A percentile compares a stretch with the other conserved stretches of the same genome.
phyloP scores from a whole-genome alignment of 2,888 invertebrate species.

The Oeneis ivallda region DNA sequence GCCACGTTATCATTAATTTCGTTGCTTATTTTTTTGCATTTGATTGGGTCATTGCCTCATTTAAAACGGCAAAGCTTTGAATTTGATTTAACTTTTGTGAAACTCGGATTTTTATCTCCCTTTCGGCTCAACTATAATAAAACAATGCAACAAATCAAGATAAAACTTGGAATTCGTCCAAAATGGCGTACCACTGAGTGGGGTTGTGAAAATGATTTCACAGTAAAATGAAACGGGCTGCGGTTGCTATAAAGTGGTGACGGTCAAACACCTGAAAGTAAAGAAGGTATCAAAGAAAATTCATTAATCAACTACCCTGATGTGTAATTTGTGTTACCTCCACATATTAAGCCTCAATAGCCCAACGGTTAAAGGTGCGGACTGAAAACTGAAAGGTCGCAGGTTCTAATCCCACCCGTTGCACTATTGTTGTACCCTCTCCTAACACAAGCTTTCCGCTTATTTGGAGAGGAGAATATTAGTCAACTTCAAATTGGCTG shows the following conservation, averaged over 20 bases:
- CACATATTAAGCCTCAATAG: too few species aligned
- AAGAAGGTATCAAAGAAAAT: not conserved
- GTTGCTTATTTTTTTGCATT: not conserved
- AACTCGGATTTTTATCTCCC: not conserved
- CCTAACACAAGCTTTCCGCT: too few species aligned
- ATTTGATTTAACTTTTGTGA: not conserved
- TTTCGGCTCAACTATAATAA: slow-evolving; percentile 8
- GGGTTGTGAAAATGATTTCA: not conserved
- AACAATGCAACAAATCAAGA: slow-evolving; percentile 15
- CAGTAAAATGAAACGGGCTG: not conserved
- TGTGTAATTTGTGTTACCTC: too few species aligned
- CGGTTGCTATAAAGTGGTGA: slow-evolving; percentile 1
- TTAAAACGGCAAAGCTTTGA: not conserved
- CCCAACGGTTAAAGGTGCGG: too few species aligned
- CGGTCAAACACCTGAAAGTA: not conserved
- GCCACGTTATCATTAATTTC: too few species aligned
- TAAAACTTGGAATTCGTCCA: slow-evolving; percentile 17
- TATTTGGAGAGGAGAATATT: too few species aligned
- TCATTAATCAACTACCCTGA: not conserved
- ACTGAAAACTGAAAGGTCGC: too few species aligned
- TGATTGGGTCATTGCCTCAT: not conserved
- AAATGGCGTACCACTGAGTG: not conserved
- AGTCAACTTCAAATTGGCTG: too few species aligned
- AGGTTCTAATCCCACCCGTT: too few species aligned
- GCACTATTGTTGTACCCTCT: too few species aligned